phyloP scores from a whole-genome alignment of 2,797 vertebrate genomes.

The Acanthopagrus latus region DNA sequence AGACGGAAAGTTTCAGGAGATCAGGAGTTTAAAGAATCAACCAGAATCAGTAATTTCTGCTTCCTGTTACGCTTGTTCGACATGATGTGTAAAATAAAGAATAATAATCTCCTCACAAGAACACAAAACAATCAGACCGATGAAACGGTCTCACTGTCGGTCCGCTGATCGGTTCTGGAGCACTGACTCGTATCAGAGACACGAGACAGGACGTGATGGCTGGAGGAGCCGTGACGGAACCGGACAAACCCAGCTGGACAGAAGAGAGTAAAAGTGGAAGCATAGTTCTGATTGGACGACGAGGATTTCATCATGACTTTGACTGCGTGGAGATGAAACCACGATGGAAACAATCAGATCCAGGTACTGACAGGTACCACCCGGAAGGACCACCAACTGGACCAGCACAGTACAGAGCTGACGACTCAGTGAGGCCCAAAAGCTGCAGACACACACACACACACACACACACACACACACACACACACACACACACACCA shows the following conservation, averaged over 20 bases:
- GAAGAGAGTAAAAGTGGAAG: background rate
- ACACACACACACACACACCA: constrained; percentile 11
- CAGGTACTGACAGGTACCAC: background rate
- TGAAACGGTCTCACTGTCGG: background rate
- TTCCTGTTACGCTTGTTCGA: background rate
- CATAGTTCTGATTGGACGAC: background rate
- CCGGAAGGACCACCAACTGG: background rate
- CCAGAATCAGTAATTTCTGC: background rate
- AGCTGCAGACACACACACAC: background rate
- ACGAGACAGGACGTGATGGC: too few relatives aligned
- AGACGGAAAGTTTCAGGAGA: too few relatives aligned
- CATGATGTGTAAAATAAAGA: background rate
- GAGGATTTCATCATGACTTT: background rate
- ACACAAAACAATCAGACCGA: too few relatives aligned
- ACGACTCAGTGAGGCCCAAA: background rate
- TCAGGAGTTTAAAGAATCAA: background rate
- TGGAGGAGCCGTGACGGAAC: too few relatives aligned
- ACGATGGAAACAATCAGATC: background rate
- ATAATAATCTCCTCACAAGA: too few relatives aligned
- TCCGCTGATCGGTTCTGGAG: background rate
- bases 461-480: background rate
- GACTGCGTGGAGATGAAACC: background rate
- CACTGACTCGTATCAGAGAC: background rate
- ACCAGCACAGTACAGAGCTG: background rate
- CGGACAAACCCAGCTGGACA: too few relatives aligned